Base-by-base conservation (phyloP, 2,888 invertebrate species). In the Meganola albula region DNA sequence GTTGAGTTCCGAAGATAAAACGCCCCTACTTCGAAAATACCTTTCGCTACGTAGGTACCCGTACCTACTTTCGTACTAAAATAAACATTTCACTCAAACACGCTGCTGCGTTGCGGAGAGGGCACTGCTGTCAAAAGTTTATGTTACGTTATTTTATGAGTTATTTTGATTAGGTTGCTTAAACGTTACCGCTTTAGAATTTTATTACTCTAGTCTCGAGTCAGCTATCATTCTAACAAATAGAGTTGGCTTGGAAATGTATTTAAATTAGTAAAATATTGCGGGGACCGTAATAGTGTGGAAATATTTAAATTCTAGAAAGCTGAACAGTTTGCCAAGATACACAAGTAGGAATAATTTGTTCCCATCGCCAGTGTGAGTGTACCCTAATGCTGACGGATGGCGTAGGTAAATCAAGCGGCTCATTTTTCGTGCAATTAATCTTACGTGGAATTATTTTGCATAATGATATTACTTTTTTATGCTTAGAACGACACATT, bases 361-460 rank as follows among this genome's bases (percentile, higher is more conserved):
- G 33, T 7, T 24, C 28, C 27, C 33, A 44, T 30, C 24, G 29
- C 31, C 37, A 32, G 34, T 47, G 51, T 44, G 48, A 45, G 40
- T 25, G 37, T 40, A 18, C 36, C 41, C 45, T 73, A 72, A 71
- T 64, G 59, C 62, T 63, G 61, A 72, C 63, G 49, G 60, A 74
- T 71, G 61, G 60, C 45, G 40, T 41, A 61, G 58, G 63, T 72
- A 70, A 74, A 70, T 70, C 68, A 65, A 60, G 54, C 50, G 55
- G 41, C 44, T 53, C 49, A 55, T 60, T 67, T 65, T 61, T 55
- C 58, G 51, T 50, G 18, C 44, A 37, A 53, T 59, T 67, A 61
- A 64, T 60, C 55, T 47, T 36, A 21, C 39, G 38, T 47, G 36
- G 44, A 62, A 63, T 67, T 59, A 56, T 52, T 41, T 50, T 44